Conservation (phyloP, 2,888 invertebrate genomes). For the Caenorhabditis plicata region DNA sequence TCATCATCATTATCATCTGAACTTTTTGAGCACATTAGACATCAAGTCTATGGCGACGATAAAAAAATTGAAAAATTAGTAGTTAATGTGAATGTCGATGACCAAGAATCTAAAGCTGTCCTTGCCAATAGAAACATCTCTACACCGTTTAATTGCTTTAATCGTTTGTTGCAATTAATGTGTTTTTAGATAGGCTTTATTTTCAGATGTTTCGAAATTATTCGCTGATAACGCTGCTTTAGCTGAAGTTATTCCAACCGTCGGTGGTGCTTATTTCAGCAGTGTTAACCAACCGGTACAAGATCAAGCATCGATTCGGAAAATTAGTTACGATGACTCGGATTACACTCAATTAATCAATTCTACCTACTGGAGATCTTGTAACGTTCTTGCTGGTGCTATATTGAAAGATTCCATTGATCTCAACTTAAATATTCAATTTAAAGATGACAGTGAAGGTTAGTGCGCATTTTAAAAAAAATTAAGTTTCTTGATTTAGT, state of each 20-base stretch:
- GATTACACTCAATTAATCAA: conserved; percentile 9
- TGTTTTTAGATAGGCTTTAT: background rate
- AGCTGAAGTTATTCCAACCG: conserved; percentile 16
- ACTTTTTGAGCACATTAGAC: conserved; percentile 33
- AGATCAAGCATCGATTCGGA: conserved; percentile 13
- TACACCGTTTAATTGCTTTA: conserved; percentile 19
- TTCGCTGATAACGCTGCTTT: conserved; percentile 18
- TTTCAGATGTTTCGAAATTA: conserved; percentile 19
- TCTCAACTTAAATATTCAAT: conserved; percentile 3
- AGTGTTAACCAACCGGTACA: conserved; percentile 23
- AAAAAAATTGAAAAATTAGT: conserved; percentile 33
- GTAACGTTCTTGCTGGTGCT: conserved; percentile 21
- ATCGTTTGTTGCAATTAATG: conserved; percentile 21
- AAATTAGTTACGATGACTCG: conserved; percentile 6
- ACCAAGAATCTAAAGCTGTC: conserved; percentile 4
- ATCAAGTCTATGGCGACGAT: conserved; percentile 27
- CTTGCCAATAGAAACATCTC: conserved; percentile 31
- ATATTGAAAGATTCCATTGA: conserved; percentile 16
- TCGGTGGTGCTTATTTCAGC: conserved; percentile 15
- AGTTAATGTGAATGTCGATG: conserved; percentile 9
- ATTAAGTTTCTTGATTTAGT: conserved; percentile 12
- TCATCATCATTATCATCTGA: conserved; percentile 13
- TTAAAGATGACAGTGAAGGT: background rate
- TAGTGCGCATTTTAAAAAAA: background rate
- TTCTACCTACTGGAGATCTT: conserved; percentile 35